A percentile compares a stretch with the other conserved stretches of the same genome.
phyloP scores from a whole-genome alignment of 2,113 vertebrate species.

The Puffinus mauretanicus region DNA sequence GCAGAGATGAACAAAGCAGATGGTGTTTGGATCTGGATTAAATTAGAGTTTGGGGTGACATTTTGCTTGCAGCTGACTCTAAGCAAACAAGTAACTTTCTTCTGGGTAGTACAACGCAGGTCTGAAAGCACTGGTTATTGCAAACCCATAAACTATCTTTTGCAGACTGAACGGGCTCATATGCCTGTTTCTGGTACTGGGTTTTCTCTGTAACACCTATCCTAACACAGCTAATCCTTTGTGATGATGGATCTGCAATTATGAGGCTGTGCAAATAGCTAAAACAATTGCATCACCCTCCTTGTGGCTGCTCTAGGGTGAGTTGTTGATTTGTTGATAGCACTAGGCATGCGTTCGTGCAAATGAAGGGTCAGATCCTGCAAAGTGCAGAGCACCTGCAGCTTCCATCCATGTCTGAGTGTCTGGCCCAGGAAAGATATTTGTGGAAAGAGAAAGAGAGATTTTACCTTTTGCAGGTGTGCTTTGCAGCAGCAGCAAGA shows the following conservation, averaged over 20 bases:
- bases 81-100: slow-evolving; percentile 17
- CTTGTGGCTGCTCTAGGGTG: not conserved
- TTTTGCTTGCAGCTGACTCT: not conserved
- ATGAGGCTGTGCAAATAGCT: not conserved
- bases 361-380: not conserved
- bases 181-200: not conserved
- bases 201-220: not conserved
- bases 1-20: slow-evolving; percentile 23
- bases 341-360: fast-evolving
- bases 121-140: not conserved
- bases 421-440: not conserved
- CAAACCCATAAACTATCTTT: not conserved
- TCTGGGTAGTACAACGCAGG: not conserved
- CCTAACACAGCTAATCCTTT: not conserved
- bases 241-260: slow-evolving; percentile 1
- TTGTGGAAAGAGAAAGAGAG: not conserved
- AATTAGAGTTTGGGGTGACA: not conserved
- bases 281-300: not conserved
- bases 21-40: not conserved
- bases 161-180: not conserved
- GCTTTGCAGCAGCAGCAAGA: not conserved
- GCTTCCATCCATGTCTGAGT: not conserved
- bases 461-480: not conserved
- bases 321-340: not conserved
- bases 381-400: not conserved